Evolutionary conservation across 2,888 invertebrate species (phyloP), one percentile per base, ranked within the genome.

Genomic region (Dynastes maya): DNA sequence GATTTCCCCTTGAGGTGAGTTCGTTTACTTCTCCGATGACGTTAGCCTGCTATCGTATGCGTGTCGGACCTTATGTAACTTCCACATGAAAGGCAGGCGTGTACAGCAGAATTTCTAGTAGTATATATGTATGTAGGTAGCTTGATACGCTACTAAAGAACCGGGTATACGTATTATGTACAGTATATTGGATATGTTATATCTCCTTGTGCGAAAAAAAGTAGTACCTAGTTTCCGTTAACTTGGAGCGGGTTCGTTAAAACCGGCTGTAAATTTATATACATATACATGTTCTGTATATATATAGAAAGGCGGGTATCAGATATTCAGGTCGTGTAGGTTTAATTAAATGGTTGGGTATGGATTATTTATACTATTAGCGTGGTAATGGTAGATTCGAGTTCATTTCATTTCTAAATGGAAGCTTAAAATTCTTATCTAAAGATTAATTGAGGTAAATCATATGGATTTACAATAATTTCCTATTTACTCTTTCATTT

Each of bases 1-100:
- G 84, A 82, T 85, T 85, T 86, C 85, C 86, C 87, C 86, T 86
- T 86, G 87, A 85, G 85, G 72, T 5, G 82, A 85, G 86, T 86
- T 86, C 87, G 85, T 86, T 87, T 86, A 85, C 85, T 86, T 84
- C 45, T 45, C 76, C 40, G 27, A 61, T 74, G 72, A 74, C 61
- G 72, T 74, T 27, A 61, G 29, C 72, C 37, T 61, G 32, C 32
- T 11, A 45, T 49, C 45, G 61, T 22, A 9, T 53, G 16, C 45
- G 11, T 22, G 65, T 40, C 32, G 37, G 16, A 51, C 16, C 61
- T 74, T 74, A 74, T 61, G 72, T 74, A 74, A 74, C 61, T 11
- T 49, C 9, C 22, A 40, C 58, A 55, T 71, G 71, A 71, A 71
- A 71, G 71, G 55, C 22, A 22, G 55, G 32, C 32, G 32, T 8